A percentile compares a stretch with the other conserved stretches of the same genome.
Conservation (phyloP, 2,797 vertebrate genomes). For the Hapalemur alaotrensis region DNA sequence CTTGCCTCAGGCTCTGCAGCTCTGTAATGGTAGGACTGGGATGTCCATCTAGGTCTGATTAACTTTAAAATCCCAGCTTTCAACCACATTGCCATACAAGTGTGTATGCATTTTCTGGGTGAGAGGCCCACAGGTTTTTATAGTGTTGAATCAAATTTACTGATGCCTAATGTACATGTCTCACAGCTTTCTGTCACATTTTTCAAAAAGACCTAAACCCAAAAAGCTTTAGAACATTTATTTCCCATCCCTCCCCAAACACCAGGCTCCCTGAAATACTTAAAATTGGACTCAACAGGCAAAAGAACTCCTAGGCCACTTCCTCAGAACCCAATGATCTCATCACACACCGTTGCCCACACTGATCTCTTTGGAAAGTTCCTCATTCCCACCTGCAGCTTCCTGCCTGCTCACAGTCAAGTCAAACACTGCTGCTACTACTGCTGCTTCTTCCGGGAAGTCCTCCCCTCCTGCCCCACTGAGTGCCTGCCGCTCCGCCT, state of each 20-base stretch:
- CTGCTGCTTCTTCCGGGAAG: constrained; percentile 19
- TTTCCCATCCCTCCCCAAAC: not conserved
- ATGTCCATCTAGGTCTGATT: not conserved
- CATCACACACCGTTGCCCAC: not conserved
- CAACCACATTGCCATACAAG: not conserved
- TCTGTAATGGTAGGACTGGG: not conserved
- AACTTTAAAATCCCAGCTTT: not conserved
- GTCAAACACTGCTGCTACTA: not conserved
- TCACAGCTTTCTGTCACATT: not conserved
- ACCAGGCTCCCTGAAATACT: not conserved
- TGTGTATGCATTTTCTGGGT: not conserved
- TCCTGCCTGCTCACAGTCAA: not conserved
- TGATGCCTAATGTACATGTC: not conserved
- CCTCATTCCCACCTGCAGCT: not conserved
- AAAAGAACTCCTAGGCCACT: not conserved
- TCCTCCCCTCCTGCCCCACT: not conserved
- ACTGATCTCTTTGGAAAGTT: not conserved
- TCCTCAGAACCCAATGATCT: not conserved
- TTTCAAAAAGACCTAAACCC: not conserved
- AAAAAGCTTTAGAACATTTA: not conserved
- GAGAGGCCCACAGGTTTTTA: not conserved
- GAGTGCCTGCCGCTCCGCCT: not conserved
- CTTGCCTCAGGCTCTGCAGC: not conserved
- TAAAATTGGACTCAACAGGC: not conserved
- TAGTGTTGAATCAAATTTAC: not conserved